These are phyloP conservation scores for Blomia tropicalis DNA, from an alignment of 2,888 invertebrate genomes.

Conservation along the genomic window DNA sequence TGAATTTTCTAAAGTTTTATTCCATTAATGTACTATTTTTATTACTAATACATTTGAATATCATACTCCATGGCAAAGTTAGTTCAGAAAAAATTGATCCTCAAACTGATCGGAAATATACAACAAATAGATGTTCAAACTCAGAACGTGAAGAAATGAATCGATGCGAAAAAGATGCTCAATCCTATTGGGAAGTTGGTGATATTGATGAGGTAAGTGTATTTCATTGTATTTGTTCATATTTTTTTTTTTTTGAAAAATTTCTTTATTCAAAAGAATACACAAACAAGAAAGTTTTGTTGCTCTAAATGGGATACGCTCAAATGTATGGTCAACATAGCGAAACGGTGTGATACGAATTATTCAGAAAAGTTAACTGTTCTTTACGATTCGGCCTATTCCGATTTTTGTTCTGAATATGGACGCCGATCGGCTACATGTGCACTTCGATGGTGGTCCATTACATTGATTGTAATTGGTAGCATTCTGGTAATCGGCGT, in stretches of 20 bases:
- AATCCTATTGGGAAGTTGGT: not conserved
- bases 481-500: not conserved
- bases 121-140: conserved; percentile 1
- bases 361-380: not conserved
- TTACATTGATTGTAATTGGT: conserved; percentile 12
- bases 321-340: conserved; percentile 13
- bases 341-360: not conserved
- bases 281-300: conserved; percentile 10
- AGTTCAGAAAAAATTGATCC: too few relatives aligned
- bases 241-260: not conserved
- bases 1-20: too few relatives aligned
- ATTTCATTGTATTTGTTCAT: not conserved
- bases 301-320: conserved; percentile 14
- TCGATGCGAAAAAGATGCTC: not conserved
- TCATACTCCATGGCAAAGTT: too few relatives aligned
- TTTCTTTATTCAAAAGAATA: not conserved
- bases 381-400: not conserved
- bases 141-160: not conserved
- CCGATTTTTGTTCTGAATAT: not conserved
- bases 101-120: too few relatives aligned
- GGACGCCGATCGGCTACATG: conserved; percentile 1
- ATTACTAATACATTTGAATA: too few relatives aligned
- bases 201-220: conserved; percentile 12
- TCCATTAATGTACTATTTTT: too few relatives aligned
- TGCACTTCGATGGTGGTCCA: conserved; percentile 20